These are phyloP conservation scores for Neostethus bicornis DNA, from an alignment of 2,797 vertebrate species.

Conservation along the genomic window DNA sequence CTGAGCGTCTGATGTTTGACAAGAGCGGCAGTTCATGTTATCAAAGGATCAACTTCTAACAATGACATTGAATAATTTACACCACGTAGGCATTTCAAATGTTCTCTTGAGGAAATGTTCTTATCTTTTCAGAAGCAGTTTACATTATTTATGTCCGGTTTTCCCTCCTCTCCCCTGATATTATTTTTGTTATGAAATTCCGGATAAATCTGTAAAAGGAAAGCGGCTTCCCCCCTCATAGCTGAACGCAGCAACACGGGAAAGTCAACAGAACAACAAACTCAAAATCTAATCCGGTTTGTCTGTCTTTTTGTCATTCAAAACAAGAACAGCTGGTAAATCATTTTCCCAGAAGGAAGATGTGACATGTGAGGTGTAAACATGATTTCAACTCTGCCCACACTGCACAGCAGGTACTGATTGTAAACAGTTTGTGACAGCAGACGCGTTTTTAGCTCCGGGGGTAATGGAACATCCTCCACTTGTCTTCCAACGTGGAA, in stretches of 20 bases:
- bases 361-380: constrained; percentile 3
- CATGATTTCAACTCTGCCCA: constrained; percentile 13
- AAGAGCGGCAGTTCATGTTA: constrained; percentile 6
- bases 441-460: constrained; percentile 42
- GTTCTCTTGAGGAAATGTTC: background rate
- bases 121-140: constrained; percentile 1
- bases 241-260: background rate
- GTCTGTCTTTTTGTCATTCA: background rate
- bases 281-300: background rate
- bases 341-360: constrained; percentile 16
- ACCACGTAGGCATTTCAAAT: background rate
- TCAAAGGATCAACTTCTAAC: background rate
- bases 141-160: background rate
- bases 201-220: background rate
- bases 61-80: constrained; percentile 1
- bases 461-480: constrained; percentile 19
- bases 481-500: background rate
- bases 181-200: constrained; percentile 1
- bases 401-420: constrained; percentile 28
- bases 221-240: background rate
- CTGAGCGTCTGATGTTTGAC: background rate
- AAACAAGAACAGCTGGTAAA: constrained; percentile 7
- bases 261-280: background rate
- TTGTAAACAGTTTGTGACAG: constrained; percentile 41
- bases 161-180: background rate